Evolutionary conservation across 2,888 invertebrate species (phyloP).

Genomic region (Polyommatus icarus): DNA sequence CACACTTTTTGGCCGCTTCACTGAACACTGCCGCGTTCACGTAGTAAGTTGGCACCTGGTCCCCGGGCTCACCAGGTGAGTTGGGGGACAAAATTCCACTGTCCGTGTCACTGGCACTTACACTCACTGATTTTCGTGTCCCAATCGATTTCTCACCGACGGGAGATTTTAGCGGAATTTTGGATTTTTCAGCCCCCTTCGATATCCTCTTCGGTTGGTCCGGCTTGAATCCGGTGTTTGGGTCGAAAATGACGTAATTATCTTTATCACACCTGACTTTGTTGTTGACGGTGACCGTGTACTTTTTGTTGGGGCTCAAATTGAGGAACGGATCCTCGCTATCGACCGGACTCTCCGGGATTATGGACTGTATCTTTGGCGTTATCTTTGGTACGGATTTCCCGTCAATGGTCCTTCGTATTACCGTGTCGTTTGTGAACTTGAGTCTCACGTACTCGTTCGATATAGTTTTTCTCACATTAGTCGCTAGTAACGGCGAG

Average conservation of each 20-base stretch:
- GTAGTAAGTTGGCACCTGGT: slow-evolving; percentile 60
- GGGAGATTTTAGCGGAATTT: slow-evolving; percentile 63
- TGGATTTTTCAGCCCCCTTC: slow-evolving; percentile 62
- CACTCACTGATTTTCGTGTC: slow-evolving; percentile 64
- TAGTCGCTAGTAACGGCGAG: slow-evolving; percentile 64
- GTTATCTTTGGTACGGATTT: slow-evolving; percentile 73
- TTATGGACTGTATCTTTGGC: slow-evolving; percentile 75
- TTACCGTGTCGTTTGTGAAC: slow-evolving; percentile 70
- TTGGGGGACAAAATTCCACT: slow-evolving; percentile 83
- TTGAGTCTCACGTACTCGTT: slow-evolving; percentile 75
- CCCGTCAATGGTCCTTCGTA: slow-evolving; percentile 69
- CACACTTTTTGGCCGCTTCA: slow-evolving; percentile 60
- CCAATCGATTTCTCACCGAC: slow-evolving; percentile 57
- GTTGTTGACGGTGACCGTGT: slow-evolving; percentile 75
- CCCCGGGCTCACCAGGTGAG: slow-evolving; percentile 79
- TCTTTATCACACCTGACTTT: slow-evolving; percentile 77
- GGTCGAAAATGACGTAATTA: slow-evolving; percentile 77
- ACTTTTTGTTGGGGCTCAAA: slow-evolving; percentile 77
- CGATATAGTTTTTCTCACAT: slow-evolving; percentile 72
- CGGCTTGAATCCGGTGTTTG: slow-evolving; percentile 70
- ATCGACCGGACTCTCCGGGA: slow-evolving; percentile 76
- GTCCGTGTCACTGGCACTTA: slow-evolving; percentile 82
- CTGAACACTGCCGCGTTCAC: slow-evolving; percentile 69
- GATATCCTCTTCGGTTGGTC: slow-evolving; percentile 52
- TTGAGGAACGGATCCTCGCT: slow-evolving; percentile 73